Evolutionary conservation across 2,113 vertebrate species (phyloP).

Genomic region (Ranitomeya variabilis): DNA sequence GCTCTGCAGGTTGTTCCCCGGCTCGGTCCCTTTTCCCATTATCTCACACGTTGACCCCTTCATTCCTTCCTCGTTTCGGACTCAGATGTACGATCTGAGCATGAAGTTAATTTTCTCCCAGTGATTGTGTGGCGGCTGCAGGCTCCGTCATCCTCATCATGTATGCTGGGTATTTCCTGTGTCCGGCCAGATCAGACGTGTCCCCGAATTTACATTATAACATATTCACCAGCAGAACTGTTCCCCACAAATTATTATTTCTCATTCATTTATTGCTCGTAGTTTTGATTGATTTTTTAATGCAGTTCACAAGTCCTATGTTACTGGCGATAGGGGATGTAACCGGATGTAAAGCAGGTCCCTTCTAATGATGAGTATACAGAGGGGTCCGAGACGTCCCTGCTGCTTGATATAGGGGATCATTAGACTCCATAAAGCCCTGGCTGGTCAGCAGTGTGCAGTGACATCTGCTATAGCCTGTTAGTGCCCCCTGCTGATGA

Average conservation of each 20-base stretch:
- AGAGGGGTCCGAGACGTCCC: background rate
- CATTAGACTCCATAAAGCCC: background rate
- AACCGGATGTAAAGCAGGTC: background rate
- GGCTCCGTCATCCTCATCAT: background rate
- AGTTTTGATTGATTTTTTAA: too few species aligned
- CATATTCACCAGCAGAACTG: too few species aligned
- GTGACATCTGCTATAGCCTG: background rate
- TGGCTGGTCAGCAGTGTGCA: background rate
- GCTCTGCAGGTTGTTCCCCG: background rate
- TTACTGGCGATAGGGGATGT: too few species aligned
- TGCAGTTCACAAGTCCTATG: too few species aligned
- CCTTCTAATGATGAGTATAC: background rate
- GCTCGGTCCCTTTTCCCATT: background rate
- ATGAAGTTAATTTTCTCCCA: slow-evolving; percentile 12
- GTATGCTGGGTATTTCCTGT: background rate
- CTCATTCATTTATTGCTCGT: too few species aligned
- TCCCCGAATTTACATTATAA: background rate
- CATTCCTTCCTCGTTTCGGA: background rate
- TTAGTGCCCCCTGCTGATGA: background rate
- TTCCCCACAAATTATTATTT: too few species aligned
- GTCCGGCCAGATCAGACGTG: background rate
- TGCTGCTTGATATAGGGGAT: background rate
- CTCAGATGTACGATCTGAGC: background rate
- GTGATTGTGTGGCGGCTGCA: background rate
- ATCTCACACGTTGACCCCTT: background rate